Conservation (phyloP, 2,113 vertebrate genomes). For the Dinomys branickii region DNA sequence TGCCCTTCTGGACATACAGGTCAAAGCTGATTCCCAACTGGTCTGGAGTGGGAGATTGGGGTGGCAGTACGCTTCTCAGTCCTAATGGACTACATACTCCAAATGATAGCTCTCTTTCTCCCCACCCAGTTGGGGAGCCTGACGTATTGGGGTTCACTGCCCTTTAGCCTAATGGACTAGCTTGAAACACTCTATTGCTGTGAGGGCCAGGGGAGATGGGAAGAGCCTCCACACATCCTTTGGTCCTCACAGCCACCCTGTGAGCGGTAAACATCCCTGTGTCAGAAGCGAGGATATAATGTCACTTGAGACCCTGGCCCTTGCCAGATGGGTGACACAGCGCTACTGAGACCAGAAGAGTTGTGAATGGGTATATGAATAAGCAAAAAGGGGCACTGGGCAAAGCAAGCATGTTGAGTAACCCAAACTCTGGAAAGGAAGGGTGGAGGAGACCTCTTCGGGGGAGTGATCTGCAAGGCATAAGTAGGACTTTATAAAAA, state of each 20-base stretch:
- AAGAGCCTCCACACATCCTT: neutral
- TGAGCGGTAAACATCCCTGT: neutral
- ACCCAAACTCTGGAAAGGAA: neutral
- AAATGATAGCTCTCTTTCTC: neutral
- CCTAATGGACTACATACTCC: neutral
- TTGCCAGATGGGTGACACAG: neutral
- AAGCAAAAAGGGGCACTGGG: neutral
- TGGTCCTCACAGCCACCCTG: neutral
- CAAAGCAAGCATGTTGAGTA: neutral
- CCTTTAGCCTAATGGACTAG: neutral
- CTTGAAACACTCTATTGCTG: neutral
- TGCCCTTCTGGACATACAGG: slow-evolving; percentile 19
- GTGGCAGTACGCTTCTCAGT: neutral
- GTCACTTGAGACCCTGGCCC: neutral
- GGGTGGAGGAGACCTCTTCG: neutral
- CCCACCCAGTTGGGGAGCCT: neutral
- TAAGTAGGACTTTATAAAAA: neutral
- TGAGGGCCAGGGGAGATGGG: neutral
- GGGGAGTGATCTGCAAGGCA: neutral
- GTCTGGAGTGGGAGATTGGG: neutral
- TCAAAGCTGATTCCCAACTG: neutral
- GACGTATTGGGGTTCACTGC: neutral
- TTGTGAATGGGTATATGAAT: neutral
- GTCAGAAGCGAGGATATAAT: neutral
- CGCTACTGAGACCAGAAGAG: neutral